These are phyloP conservation scores for Lepus timidus DNA, from an alignment of 2,113 vertebrate species.

Conservation along the genomic window DNA sequence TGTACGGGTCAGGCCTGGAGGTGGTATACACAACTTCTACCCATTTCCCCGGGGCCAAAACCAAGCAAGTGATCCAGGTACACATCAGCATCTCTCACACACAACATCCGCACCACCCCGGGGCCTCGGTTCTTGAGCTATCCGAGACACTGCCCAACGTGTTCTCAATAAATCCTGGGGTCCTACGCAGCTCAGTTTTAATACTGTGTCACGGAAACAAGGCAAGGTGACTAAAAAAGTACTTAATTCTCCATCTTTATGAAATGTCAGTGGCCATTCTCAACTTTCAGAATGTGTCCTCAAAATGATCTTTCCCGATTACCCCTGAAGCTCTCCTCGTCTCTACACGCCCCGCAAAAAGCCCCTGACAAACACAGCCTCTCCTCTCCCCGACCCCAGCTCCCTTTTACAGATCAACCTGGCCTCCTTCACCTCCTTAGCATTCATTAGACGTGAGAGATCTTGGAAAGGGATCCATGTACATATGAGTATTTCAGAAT, in stretches of 20 bases:
- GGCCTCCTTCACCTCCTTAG: not conserved
- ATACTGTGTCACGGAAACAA: not conserved
- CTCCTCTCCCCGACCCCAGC: not conserved
- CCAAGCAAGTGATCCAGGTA: not conserved
- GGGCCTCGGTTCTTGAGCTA: not conserved
- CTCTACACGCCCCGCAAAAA: not conserved
- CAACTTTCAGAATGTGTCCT: not conserved
- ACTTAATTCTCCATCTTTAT: not conserved
- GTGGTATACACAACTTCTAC: not conserved
- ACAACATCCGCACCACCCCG: not conserved
- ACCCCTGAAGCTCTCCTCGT: not conserved
- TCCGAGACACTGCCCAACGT: not conserved
- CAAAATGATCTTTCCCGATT: not conserved
- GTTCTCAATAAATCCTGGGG: not conserved
- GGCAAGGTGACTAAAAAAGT: not conserved
- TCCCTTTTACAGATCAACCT: not conserved
- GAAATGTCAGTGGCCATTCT: not conserved
- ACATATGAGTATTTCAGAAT: not conserved
- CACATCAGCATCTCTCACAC: not conserved
- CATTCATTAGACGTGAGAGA: not conserved
- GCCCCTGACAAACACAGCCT: not conserved
- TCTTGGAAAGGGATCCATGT: no score
- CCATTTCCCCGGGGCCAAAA: not conserved
- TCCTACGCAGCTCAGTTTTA: not conserved
- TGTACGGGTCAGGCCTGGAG: not conserved